Conservation (phyloP, 2,113 vertebrate species). For the Lophotis ruficrista region DNA sequence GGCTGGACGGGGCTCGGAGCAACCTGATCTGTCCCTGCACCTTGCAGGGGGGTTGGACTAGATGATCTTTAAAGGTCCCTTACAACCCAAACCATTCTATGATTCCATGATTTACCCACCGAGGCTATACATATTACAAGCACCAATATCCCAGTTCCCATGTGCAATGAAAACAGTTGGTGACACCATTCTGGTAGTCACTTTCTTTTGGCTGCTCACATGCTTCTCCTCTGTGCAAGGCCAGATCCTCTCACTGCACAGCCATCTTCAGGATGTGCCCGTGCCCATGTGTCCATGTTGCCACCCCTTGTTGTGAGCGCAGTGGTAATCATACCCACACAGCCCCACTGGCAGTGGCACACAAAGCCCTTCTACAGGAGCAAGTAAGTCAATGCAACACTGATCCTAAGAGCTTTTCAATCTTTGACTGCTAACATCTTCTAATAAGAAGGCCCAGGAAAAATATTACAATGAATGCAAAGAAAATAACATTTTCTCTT, state of each 20-base stretch:
- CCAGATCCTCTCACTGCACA: background rate
- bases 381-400: background rate
- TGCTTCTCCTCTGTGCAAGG: background rate
- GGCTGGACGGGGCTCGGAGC: too few relatives aligned
- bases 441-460: background rate
- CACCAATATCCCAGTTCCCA: background rate
- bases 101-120: background rate
- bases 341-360: background rate
- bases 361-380: background rate
- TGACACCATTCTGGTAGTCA: background rate
- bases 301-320: fast-evolving
- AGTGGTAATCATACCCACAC: background rate
- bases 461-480: background rate
- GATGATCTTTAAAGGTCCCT: too few relatives aligned
- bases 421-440: background rate
- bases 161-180: background rate
- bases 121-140: background rate
- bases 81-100: too few relatives aligned
- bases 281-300: fast-evolving
- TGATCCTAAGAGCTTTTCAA: background rate
- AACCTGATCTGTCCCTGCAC: too few relatives aligned
- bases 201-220: background rate
- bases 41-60: too few relatives aligned
- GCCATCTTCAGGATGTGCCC: background rate
- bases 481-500: background rate